These are phyloP conservation scores for Xyrichtys novacula DNA, from an alignment of 2,797 vertebrate species.

Conservation along the genomic window DNA sequence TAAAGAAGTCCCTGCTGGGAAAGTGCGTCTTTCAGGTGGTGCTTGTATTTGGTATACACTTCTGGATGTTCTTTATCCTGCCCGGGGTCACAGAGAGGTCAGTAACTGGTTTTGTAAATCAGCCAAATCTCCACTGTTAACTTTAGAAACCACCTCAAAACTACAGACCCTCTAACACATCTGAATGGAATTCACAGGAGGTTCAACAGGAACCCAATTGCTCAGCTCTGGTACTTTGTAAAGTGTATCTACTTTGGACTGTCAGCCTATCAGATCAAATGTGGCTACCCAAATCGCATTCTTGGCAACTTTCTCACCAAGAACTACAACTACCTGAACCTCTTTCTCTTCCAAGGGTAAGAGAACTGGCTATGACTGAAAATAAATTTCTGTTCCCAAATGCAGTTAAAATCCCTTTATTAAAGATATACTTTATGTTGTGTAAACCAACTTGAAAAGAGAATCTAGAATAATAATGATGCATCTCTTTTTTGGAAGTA, in stretches of 20 bases:
- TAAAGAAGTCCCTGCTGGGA: constrained; percentile 86
- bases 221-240: constrained; percentile 86
- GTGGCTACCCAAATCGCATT: constrained; percentile 82
- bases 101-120: background rate
- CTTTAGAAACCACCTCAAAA: background rate
- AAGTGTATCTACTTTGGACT: constrained; percentile 85
- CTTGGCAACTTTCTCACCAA: constrained; percentile 85
- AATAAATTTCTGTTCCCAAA: background rate
- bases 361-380: background rate
- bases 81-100: constrained; percentile 87
- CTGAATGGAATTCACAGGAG: constrained; percentile 67
- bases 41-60: constrained; percentile 86
- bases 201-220: constrained; percentile 80
- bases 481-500: background rate
- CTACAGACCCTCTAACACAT: background rate
- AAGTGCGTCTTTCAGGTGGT: constrained; percentile 88
- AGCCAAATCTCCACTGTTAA: background rate
- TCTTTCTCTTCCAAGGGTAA: constrained; percentile 82
- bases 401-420: background rate
- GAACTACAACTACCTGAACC: constrained; percentile 84
- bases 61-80: constrained; percentile 90
- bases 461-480: background rate
- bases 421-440: background rate
- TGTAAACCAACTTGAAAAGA: background rate
- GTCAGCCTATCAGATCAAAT: constrained; percentile 84